Evolutionary conservation across 2,797 vertebrate species (phyloP).

Genomic region (Caiman crocodilus): DNA sequence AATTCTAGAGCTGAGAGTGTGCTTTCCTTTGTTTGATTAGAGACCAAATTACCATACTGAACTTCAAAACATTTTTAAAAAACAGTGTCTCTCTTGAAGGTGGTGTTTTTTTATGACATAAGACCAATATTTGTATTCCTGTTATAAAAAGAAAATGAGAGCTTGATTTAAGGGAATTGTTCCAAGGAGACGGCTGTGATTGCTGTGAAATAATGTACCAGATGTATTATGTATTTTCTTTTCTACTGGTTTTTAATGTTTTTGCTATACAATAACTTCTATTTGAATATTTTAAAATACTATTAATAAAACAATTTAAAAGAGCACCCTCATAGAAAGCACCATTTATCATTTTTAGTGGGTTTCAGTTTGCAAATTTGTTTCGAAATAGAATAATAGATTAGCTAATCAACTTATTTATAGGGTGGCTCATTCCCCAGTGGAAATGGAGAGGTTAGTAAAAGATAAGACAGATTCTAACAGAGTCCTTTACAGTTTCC

Average conservation of each 20-base stretch:
- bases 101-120: neutral
- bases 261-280: neutral
- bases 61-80: neutral
- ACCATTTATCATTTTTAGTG: neutral
- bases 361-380: neutral
- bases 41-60: neutral
- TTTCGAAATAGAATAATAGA: neutral
- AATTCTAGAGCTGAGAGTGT: neutral
- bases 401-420: neutral
- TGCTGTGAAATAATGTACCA: neutral
- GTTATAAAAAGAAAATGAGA: neutral
- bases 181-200: neutral
- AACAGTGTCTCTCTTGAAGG: neutral
- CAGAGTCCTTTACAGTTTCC: no score
- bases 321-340: no score
- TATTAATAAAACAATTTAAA: neutral
- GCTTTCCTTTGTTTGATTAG: neutral
- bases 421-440: neutral
- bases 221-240: neutral
- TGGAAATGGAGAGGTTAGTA: neutral
- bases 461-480: neutral
- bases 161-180: neutral
- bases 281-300: neutral
- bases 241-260: neutral
- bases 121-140: neutral